A percentile compares a stretch with the other conserved stretches of the same genome.
Evolutionary conservation across 1,140 invertebrate genomes (phyloP).

Genomic region (Drosophila repletoides): DNA sequence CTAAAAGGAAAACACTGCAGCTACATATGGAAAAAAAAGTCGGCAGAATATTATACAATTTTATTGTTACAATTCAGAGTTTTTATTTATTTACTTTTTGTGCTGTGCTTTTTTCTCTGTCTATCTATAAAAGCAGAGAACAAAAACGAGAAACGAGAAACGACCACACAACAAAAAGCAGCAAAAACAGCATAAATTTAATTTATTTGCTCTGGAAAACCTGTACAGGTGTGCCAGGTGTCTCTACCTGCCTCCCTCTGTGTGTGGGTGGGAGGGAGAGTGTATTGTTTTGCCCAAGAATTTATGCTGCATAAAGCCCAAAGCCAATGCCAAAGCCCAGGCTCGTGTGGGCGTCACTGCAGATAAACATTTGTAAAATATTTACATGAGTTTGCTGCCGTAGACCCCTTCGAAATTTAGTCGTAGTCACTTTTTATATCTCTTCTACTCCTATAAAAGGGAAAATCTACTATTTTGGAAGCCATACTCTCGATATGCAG

Average conservation of each 20-base stretch:
- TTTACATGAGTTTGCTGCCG: constrained; percentile 55
- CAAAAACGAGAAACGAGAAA: constrained; percentile 1
- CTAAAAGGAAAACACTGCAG: background rate
- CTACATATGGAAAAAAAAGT: constrained; percentile 43
- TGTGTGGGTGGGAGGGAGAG: constrained; percentile 8
- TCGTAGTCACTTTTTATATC: background rate
- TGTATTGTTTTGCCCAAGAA: constrained; percentile 40
- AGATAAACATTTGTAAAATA: constrained; percentile 71
- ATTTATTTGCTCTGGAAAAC: constrained; percentile 63
- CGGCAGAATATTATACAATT: constrained; percentile 64
- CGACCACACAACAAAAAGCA: constrained; percentile 32
- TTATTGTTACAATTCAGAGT: constrained; percentile 63
- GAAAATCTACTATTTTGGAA: no score
- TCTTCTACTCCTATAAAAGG: background rate
- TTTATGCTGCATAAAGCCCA: constrained; percentile 44
- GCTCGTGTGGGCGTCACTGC: constrained; percentile 6
- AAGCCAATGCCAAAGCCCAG: constrained; percentile 16
- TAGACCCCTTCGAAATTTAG: constrained; percentile 5
- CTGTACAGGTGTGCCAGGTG: constrained; percentile 53
- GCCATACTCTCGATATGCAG: background rate
- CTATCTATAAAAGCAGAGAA: constrained; percentile 14
- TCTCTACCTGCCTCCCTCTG: background rate
- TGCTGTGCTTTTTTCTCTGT: constrained; percentile 26
- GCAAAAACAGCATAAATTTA: constrained; percentile 74
- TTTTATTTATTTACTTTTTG: constrained; percentile 53